Evolutionary conservation across 2,113 vertebrate species (phyloP).

Genomic region (Balaeniceps rex): DNA sequence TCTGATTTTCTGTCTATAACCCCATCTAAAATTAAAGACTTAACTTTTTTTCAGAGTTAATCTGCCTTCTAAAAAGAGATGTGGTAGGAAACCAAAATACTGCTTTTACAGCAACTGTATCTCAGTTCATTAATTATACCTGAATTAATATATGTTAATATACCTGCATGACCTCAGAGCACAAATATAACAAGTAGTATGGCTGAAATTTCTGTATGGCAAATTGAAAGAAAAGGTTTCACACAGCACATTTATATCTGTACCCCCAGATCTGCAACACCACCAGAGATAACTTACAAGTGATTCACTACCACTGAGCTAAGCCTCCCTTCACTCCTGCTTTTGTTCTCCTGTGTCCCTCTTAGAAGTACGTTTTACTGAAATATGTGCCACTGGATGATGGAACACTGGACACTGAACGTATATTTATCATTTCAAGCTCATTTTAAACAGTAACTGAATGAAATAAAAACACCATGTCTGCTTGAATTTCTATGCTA

Average conservation of each 20-base stretch:
- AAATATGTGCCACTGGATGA: not conserved
- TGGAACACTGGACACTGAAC: not conserved
- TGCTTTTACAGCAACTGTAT: not conserved
- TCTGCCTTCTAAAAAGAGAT: not conserved
- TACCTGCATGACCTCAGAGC: not conserved
- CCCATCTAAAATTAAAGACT: not conserved
- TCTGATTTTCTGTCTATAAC: not conserved
- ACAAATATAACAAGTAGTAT: not conserved
- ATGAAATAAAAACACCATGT: not conserved
- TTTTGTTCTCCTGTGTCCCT: not conserved
- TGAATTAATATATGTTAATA: not conserved
- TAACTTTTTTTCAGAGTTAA: not conserved
- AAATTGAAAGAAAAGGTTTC: not conserved
- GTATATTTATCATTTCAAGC: conserved; percentile 9
- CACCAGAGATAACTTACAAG: not conserved
- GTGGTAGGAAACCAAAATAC: not conserved
- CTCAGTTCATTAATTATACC: not conserved
- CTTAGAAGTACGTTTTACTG: not conserved
- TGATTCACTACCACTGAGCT: conserved; percentile 29
- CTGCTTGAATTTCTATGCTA: not conserved
- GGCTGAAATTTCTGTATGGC: not conserved
- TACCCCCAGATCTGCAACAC: not conserved
- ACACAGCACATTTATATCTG: not conserved
- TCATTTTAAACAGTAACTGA: conserved; percentile 11
- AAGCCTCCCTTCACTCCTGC: not conserved